A percentile compares a stretch with the other conserved stretches of the same genome.
These are phyloP conservation scores for Channa maculata DNA, from an alignment of 2,113 vertebrate species.

Conservation along the genomic window DNA sequence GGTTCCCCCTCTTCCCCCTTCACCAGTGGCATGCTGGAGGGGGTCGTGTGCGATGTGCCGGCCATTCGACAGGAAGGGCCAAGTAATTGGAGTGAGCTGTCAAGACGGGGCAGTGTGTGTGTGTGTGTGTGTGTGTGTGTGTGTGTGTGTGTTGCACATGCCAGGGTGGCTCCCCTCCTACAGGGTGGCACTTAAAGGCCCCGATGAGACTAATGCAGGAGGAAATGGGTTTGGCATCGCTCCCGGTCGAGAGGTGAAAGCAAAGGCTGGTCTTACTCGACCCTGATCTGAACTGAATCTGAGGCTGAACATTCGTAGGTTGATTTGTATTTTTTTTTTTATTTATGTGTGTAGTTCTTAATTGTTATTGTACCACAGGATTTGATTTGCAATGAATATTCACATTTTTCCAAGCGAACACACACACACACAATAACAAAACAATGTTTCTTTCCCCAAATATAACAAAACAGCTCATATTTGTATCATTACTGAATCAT, in stretches of 20 bases:
- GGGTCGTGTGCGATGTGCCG: constrained; percentile 77
- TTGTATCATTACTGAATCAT: constrained; percentile 35
- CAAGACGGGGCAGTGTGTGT: constrained; percentile 64
- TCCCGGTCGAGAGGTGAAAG: constrained; percentile 56
- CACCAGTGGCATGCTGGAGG: constrained; percentile 69
- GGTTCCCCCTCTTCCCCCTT: constrained; percentile 29
- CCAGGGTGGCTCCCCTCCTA: constrained; percentile 72
- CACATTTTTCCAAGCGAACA: constrained; percentile 4
- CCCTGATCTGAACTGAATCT: constrained; percentile 14
- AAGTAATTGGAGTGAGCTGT: constrained; percentile 82
- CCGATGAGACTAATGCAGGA: constrained; percentile 82
- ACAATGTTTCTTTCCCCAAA: neutral
- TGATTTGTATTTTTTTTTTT: neutral
- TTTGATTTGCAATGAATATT: constrained; percentile 51
- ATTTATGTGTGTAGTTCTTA: too few relatives aligned
- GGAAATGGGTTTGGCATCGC: constrained; percentile 71
- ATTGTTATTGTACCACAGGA: neutral
- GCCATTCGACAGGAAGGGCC: constrained; percentile 70
- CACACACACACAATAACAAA: neutral
- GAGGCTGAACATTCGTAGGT: neutral
- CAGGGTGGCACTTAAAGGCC: constrained; percentile 76
- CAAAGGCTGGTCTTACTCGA: constrained; percentile 29
- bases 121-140: constrained; percentile 37
- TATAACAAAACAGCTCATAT: constrained; percentile 32
- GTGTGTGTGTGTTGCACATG: constrained; percentile 50